These are phyloP conservation scores for Barnardius zonarius DNA, from an alignment of 2,113 vertebrate species.

Conservation along the genomic window DNA sequence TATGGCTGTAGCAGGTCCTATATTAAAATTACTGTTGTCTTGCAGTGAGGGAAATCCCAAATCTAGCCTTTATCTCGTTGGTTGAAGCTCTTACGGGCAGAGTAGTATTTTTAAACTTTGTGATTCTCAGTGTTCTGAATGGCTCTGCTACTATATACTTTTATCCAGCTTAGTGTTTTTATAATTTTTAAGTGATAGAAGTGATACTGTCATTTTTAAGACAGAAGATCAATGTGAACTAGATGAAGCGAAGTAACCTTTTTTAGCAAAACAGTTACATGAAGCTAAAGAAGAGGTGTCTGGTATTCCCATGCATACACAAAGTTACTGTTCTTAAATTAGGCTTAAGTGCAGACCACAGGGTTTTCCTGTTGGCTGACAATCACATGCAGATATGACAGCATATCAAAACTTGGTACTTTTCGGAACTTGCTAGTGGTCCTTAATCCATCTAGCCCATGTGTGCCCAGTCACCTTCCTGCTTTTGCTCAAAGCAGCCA, in stretches of 20 bases:
- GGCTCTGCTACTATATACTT: background rate
- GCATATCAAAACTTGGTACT: background rate
- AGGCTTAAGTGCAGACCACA: background rate
- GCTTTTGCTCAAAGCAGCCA: background rate
- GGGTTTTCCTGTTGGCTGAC: background rate
- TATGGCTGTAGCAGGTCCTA: background rate
- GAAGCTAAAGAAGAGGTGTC: background rate
- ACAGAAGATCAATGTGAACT: background rate
- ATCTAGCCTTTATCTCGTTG: background rate
- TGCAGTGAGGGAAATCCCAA: background rate
- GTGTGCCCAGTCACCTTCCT: background rate
- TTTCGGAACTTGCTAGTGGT: background rate
- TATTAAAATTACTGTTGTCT: background rate
- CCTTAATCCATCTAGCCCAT: background rate
- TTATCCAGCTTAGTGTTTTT: background rate
- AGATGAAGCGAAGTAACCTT: background rate
- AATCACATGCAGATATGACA: background rate
- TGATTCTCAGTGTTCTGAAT: background rate
- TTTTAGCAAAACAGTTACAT: background rate
- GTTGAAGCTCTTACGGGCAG: background rate
- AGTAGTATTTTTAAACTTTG: background rate
- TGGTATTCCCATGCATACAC: background rate
- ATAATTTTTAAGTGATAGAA: background rate
- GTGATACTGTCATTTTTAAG: background rate
- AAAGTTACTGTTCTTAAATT: background rate